Base-by-base conservation (phyloP, 1,140 invertebrate species). In the Lepidurus apus region DNA sequence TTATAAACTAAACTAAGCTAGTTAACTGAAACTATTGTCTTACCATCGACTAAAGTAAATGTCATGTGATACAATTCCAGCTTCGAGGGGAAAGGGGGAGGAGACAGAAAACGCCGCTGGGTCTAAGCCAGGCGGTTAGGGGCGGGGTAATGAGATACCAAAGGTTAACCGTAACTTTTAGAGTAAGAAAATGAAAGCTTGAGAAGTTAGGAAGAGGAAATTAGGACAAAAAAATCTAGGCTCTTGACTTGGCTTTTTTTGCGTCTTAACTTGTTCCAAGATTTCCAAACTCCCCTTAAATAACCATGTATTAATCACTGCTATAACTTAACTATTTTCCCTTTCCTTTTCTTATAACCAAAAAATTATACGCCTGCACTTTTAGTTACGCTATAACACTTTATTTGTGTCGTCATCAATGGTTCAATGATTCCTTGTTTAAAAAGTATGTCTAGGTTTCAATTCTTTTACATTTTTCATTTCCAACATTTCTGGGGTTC, bases 21-120 rank as follows among this genome's bases (percentile, higher is more conserved):
- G 53, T 65, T 65, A 65, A 65, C 53, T 65, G 17, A 13, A 65
- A 65, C 45, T n/a, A 13, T 65, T 65, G 53, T 65, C 53, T 65
- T 65, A 65, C 53, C 53, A 65, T 65, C 53, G 53, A 65, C 53
- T 65, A n/a, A 65, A 65, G 21, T 65, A 65, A 65, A 13, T 65
- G 53, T 13, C 53, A 65, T 65, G 53, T 65, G 53, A 65, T 65
- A 34, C 34, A 65, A 65, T 65, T 65, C 53, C 53, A 65, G 21
- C 53, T 13, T 65, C 53, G 53, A 65, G 21, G 53, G 53, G 13
- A 65, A 65, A 17, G 21, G n/a, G 6, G 53, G 21, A 65, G 21
- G 13, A 7, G 53, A 65, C 4, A 34, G 21, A 21, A 9, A n/a
- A 3, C 10, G 53, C 21, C 45, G 17, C 17, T 13, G 53, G 3